Conservation (phyloP, 1,140 invertebrate species). For the Trichoplusia ni region DNA sequence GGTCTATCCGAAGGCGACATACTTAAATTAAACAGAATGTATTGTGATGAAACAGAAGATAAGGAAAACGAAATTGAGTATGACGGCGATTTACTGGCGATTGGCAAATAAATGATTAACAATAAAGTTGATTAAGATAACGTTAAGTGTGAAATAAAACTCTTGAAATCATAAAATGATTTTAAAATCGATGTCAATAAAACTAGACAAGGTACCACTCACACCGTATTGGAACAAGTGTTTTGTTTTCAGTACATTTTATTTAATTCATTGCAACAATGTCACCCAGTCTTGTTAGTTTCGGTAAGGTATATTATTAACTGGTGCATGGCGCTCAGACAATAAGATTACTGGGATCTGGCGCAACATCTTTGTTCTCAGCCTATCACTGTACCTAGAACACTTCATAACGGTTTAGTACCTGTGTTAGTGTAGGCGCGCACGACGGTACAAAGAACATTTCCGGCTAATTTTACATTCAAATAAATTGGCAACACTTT, state of each 20-base stretch:
- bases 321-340: background rate
- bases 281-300: background rate
- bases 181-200: too few relatives aligned
- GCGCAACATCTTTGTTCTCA: background rate
- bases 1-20: conserved; percentile 86
- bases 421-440: too few relatives aligned
- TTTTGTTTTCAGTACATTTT: too few relatives aligned
- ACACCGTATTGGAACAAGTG: too few relatives aligned
- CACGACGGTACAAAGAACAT: too few relatives aligned
- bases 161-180: background rate
- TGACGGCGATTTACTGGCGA: background rate
- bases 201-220: too few relatives aligned
- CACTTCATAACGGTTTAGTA: too few relatives aligned
- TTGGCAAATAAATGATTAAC: background rate
- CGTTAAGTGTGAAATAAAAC: conserved; percentile 6
- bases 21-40: conserved; percentile 86
- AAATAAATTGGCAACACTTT: too few relatives aligned
- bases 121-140: background rate
- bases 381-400: background rate
- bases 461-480: too few relatives aligned
- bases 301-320: background rate
- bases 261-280: too few relatives aligned
- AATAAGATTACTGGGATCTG: background rate
- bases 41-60: conserved; percentile 66
- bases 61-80: background rate